Conservation (phyloP, 2,888 invertebrate species). For the Rhamphomyia laevipes region DNA sequence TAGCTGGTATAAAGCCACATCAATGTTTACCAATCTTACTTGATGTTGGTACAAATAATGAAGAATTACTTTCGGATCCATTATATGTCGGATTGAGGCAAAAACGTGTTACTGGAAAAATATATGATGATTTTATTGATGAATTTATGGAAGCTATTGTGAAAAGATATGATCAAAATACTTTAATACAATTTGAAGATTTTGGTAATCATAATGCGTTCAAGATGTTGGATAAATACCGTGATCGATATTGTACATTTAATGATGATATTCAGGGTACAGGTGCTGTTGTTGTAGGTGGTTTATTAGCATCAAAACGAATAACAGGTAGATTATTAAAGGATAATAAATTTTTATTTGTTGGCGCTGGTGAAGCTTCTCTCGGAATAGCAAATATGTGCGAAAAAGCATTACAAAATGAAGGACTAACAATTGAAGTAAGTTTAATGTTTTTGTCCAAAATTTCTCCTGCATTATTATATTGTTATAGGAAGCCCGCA, state of each 20-base stretch:
- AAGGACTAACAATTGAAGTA: conserved; percentile 42
- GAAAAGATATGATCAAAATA: conserved; percentile 74
- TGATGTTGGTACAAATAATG: conserved; percentile 91
- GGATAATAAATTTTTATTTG: conserved; percentile 83
- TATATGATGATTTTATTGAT: conserved; percentile 88
- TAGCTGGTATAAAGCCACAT: conserved; percentile 93
- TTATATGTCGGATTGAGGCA: conserved; percentile 88
- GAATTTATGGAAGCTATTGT: conserved; percentile 96
- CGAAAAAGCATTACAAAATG: conserved; percentile 76
- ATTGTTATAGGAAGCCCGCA: conserved; percentile 52
- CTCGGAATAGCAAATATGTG: conserved; percentile 86
- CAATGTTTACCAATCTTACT: conserved; percentile 88
- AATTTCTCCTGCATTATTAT: neutral
- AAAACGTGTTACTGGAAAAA: conserved; percentile 67
- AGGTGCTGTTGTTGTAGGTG: conserved; percentile 90
- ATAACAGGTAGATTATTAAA: conserved; percentile 55
- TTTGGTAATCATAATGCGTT: conserved; percentile 98
- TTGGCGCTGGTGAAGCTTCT: conserved; percentile 86
- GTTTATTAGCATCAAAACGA: conserved; percentile 46
- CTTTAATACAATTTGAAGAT: conserved; percentile 87
- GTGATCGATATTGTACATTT: conserved; percentile 87
- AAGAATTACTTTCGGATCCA: conserved; percentile 81
- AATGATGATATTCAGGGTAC: conserved; percentile 99
- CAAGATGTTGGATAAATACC: conserved; percentile 80
- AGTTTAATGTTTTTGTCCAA: neutral